Conservation (phyloP, 2,113 vertebrate species). For the Tetrao urogallus region DNA sequence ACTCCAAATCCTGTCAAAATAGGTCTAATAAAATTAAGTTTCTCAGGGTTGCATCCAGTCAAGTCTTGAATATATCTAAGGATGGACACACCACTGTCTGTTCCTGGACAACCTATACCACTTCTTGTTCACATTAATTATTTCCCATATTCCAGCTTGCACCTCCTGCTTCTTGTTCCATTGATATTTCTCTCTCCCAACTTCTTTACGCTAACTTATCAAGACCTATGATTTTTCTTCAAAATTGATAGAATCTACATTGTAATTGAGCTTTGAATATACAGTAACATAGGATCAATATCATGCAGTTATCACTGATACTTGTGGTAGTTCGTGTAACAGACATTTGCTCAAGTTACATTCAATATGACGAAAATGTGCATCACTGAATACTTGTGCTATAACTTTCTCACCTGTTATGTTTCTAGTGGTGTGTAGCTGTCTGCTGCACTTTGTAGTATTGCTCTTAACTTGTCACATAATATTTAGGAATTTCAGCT, state of each 20-base stretch:
- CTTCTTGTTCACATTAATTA: neutral
- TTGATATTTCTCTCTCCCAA: neutral
- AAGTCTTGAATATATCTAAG: neutral
- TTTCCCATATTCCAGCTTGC: neutral
- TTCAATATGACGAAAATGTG: neutral
- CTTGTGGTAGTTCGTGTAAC: neutral
- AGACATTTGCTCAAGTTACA: neutral
- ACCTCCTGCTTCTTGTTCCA: neutral
- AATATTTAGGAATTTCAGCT: slow-evolving; percentile 44
- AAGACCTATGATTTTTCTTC: neutral
- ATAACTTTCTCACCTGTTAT: neutral
- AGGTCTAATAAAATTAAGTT: neutral
- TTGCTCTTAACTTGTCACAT: slow-evolving; percentile 52
- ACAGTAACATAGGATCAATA: neutral
- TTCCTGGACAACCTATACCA: neutral
- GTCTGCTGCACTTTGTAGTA: slow-evolving; percentile 8
- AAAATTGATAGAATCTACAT: neutral
- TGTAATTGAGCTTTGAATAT: neutral
- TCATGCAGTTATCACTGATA: neutral
- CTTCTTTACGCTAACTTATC: neutral
- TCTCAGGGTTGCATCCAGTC: neutral
- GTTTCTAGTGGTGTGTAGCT: neutral
- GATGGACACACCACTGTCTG: neutral
- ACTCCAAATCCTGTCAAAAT: neutral
- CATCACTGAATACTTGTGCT: neutral